Evolutionary conservation across 2,888 invertebrate genomes (phyloP), one percentile per base, ranked within the genome.

Genomic region (Brenthis ino): DNA sequence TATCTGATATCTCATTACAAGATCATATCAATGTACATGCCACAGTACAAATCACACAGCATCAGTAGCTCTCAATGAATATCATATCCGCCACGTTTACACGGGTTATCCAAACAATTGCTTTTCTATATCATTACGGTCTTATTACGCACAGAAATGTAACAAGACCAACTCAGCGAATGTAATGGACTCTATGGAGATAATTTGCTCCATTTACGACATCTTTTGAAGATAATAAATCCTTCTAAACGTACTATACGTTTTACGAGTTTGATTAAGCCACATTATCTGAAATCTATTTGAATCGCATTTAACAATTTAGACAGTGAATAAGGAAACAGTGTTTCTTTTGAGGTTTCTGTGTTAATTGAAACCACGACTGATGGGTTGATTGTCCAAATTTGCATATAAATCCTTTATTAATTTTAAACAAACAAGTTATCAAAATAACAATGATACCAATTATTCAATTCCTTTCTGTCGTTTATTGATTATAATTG

Each of bases 351-450:
- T 73, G 74, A 73, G 82, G 80, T 83, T 79, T 82, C 74, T 74
- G 73, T 80, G 80, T 80, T 82, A 82, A 83, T 83, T 81, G 76
- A 77, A 71, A 74, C 76, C 78, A 77, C 79, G 81, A 79, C 81
- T 77, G 77, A 79, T 77, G 74, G 77, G 75, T 79, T 80, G 78
- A 82, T 84, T 78, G 71, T 77, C 73, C 75, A 74, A 70, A 74
- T 78, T 77, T 75, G 72, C 80, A 77, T 81, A 77, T 68, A 72
- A 73, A 73, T 74, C 73, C 77, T 79, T 76, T 76, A 77, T 72
- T 77, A 77, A 67, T 74, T 70, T 71, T 71, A 72, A 70, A 67
- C 61, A 66, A 72, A 63, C 13, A 65, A 65, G 14, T 57, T 57
- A 43, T 56, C 16, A 2, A n/a, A 60, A 51, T 24, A 50, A 56